These are phyloP conservation scores for Oreohelix idahoensis DNA, from an alignment of 1,140 invertebrate genomes.

Conservation along the genomic window DNA sequence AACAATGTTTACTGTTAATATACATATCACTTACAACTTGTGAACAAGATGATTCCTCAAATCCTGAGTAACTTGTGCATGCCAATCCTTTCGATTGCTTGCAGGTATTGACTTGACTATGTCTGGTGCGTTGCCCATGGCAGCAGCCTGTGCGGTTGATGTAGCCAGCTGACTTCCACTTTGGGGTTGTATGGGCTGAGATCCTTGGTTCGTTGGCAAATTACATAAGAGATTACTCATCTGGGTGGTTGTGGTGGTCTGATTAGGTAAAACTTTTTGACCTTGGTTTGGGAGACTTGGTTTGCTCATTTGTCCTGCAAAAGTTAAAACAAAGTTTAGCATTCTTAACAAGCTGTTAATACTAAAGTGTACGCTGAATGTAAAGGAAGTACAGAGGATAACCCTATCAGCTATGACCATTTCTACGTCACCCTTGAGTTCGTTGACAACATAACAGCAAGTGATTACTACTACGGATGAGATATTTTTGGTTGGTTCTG, in stretches of 20 bases:
- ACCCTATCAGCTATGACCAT: no score
- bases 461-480: no score
- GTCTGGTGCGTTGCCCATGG: constrained; percentile 36
- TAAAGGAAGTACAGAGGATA: no score
- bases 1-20: no score
- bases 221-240: constrained; percentile 27
- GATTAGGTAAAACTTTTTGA: constrained; percentile 29
- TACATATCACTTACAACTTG: constrained; percentile 85
- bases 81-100: constrained; percentile 90
- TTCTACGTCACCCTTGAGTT: no score
- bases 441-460: no score
- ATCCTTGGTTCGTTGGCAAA: neutral
- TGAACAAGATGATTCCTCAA: constrained; percentile 98
- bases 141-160: constrained; percentile 49
- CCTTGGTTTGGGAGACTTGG: constrained; percentile 28
- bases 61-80: constrained; percentile 95
- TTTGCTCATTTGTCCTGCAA: constrained; percentile 34
- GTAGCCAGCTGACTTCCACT: constrained; percentile 41
- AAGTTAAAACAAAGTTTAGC: no score
- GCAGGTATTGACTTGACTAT: constrained; percentile 45
- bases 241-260: constrained; percentile 1
- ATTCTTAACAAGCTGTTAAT: no score
- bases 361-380: no score
- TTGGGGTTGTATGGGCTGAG: constrained; percentile 27
- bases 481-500: no score